Evolutionary conservation across 2,888 invertebrate genomes (phyloP).

Genomic region (Epiblema foenella): DNA sequence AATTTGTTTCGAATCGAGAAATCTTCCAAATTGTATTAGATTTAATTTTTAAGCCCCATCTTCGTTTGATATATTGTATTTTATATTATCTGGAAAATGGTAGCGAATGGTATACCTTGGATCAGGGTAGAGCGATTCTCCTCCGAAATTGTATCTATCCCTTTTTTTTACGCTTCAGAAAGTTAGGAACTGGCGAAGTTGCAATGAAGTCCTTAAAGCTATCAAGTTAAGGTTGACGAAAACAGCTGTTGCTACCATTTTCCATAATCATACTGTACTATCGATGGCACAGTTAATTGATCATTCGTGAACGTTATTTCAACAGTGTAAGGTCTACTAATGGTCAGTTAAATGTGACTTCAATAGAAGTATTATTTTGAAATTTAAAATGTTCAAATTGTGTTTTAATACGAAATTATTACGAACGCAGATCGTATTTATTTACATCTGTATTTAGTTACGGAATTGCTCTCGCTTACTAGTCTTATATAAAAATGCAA

Average conservation of each 20-base stretch:
- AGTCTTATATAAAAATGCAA: slow-evolving; percentile 10
- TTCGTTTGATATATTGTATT: neutral
- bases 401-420: neutral
- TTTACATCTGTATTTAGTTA: neutral
- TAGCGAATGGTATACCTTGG: neutral
- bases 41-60: neutral
- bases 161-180: too few relatives aligned
- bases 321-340: too few relatives aligned
- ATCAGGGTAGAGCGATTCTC: too few relatives aligned
- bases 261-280: neutral
- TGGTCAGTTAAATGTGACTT: too few relatives aligned
- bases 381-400: neutral
- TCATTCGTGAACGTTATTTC: too few relatives aligned
- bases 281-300: too few relatives aligned
- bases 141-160: too few relatives aligned
- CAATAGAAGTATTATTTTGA: neutral
- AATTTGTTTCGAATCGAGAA: slow-evolving; percentile 57
- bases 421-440: neutral
- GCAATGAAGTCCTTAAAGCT: neutral
- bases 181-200: neutral
- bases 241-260: neutral
- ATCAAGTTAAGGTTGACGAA: neutral
- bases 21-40: slow-evolving; percentile 44
- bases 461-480: slow-evolving; percentile 3
- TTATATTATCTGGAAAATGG: slow-evolving; percentile 1